Percentiles rank a stretch among this genome's conserved stretches.
Conservation (phyloP, 2,113 vertebrate species). For the Eleginops maclovinus region DNA sequence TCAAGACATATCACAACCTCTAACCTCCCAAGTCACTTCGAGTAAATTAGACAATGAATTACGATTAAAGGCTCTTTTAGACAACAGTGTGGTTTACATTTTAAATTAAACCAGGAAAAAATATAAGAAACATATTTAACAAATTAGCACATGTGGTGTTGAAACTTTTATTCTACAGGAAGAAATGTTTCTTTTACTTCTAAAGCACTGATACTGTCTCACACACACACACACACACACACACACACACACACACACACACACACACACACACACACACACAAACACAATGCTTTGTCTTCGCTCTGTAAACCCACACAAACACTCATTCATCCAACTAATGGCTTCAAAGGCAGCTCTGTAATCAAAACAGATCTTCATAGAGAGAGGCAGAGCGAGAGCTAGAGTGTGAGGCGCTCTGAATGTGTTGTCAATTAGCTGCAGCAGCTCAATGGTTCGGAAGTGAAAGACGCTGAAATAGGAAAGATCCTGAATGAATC, state of each 20-base stretch:
- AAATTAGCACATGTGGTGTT: not conserved
- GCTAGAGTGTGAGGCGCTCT: constrained; percentile 30
- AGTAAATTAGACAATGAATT: not conserved
- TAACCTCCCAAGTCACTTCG: too few species aligned
- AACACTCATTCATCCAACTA: constrained; percentile 44
- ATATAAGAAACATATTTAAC: not conserved
- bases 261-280: constrained; percentile 12
- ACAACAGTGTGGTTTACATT: not conserved
- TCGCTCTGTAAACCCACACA: constrained; percentile 30
- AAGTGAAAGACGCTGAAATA: constrained; percentile 16
- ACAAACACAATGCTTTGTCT: constrained; percentile 22
- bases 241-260: not conserved
- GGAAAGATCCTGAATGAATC: constrained; percentile 41
- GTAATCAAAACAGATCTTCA: constrained; percentile 51
- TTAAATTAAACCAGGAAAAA: not conserved
- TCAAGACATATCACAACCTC: not conserved
- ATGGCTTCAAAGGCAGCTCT: constrained; percentile 24
- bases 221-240: constrained; percentile 10
- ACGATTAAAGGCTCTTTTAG: not conserved
- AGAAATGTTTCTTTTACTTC: not conserved
- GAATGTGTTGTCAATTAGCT: constrained; percentile 67
- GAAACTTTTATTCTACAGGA: too few species aligned
- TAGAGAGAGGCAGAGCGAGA: constrained; percentile 23
- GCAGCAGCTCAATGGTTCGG: constrained; percentile 34
- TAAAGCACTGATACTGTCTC: constrained; percentile 13